Evolutionary conservation across 1,140 invertebrate species (phyloP).

Genomic region (Lepidurus packardi): DNA sequence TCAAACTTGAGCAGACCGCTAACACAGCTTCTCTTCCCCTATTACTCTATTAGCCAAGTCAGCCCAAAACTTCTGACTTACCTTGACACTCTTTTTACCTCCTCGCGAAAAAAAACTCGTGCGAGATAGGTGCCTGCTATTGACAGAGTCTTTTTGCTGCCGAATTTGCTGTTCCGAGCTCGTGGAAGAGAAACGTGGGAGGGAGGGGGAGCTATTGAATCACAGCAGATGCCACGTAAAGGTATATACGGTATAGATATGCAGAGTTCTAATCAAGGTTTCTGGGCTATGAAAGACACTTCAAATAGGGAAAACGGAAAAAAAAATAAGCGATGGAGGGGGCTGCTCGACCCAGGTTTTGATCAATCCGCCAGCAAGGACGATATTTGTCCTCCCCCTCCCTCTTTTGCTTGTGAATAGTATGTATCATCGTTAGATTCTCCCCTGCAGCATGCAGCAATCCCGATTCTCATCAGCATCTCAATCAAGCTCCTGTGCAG

Average conservation of each 20-base stretch:
- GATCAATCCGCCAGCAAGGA: neutral
- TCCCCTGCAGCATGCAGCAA: neutral
- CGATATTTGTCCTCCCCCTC: neutral
- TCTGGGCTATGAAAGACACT: neutral
- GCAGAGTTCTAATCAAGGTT: constrained; percentile 2
- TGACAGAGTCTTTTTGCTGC: too few species aligned
- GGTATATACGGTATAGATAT: neutral
- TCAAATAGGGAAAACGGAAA: neutral
- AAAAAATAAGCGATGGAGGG: too few species aligned
- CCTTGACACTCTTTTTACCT: neutral
- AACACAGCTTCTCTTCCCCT: neutral
- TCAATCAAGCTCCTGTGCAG: constrained; percentile 21
- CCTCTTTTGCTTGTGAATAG: neutral
- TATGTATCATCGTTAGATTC: constrained; percentile 16
- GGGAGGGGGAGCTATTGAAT: neutral
- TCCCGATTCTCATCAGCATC: constrained; percentile 21
- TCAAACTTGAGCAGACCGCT: constrained; percentile 10
- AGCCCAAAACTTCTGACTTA: neutral
- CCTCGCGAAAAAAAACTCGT: too few species aligned
- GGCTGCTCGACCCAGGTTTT: neutral
- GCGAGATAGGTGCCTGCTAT: too few species aligned
- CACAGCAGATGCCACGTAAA: neutral
- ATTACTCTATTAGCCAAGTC: constrained; percentile 11
- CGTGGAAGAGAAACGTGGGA: neutral
- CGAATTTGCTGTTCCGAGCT: too few species aligned